phyloP scores from a whole-genome alignment of 2,113 vertebrate genomes.

The Vulpes vulpes region DNA sequence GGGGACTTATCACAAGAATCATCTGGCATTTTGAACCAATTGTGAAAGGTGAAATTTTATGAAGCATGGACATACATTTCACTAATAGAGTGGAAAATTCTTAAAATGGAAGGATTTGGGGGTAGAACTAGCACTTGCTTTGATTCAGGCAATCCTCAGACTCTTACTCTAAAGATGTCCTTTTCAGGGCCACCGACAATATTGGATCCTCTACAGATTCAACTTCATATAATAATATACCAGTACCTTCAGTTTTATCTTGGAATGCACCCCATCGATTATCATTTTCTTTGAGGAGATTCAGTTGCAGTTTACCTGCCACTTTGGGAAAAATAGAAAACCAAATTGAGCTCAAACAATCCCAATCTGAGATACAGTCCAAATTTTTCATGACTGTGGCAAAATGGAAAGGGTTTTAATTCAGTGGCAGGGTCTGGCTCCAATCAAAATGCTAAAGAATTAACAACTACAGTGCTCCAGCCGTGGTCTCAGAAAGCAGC shows the following conservation, averaged over 20 bases:
- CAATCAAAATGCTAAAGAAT: slow-evolving; percentile 54
- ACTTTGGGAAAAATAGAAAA: background rate
- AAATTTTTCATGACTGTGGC: background rate
- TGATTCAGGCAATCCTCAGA: background rate
- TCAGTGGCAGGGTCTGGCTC: slow-evolving; percentile 40
- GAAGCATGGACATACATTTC: background rate
- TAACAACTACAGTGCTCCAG: background rate
- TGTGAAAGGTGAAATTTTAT: background rate
- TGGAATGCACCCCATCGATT: background rate
- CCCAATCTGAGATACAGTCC: background rate
- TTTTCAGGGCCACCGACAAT: background rate
- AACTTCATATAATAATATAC: background rate
- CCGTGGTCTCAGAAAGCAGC: background rate
- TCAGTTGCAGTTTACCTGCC: background rate
- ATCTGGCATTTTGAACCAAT: background rate
- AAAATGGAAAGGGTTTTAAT: slow-evolving; percentile 54
- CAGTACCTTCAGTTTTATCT: background rate
- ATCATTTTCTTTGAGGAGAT: background rate
- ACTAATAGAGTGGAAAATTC: background rate
- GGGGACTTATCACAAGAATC: background rate
- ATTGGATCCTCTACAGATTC: background rate
- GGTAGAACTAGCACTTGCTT: background rate
- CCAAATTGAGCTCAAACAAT: background rate
- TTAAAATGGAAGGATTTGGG: background rate
- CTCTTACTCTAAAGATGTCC: background rate